These are phyloP conservation scores for Eretmocerus hayati DNA, from an alignment of 2,888 invertebrate species.

Conservation along the genomic window DNA sequence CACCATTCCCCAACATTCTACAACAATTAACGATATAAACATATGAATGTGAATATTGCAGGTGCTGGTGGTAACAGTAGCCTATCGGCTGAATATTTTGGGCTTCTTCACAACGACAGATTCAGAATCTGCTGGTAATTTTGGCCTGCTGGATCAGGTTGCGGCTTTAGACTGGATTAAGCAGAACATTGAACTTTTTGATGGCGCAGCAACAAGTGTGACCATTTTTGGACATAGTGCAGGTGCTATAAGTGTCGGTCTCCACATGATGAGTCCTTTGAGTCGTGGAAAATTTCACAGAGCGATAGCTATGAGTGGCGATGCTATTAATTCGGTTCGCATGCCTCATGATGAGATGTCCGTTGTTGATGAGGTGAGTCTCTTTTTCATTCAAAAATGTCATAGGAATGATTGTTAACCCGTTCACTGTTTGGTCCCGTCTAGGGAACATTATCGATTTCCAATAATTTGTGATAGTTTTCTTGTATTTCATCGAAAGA, in stretches of 20 bases:
- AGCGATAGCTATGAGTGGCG: conserved; percentile 78
- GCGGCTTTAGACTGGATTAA: conserved; percentile 74
- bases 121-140: conserved; percentile 71
- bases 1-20: too few species aligned
- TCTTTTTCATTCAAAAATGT: too few species aligned
- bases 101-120: conserved; percentile 79
- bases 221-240: conserved; percentile 75
- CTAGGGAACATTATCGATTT: too few species aligned
- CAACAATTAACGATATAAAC: too few species aligned
- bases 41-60: too few species aligned
- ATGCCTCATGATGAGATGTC: conserved; percentile 57
- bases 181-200: conserved; percentile 66
- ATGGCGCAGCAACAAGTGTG: conserved; percentile 68
- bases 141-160: conserved; percentile 73
- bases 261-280: conserved; percentile 59
- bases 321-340: conserved; percentile 59
- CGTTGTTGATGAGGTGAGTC: conserved; percentile 50
- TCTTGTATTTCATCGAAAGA: too few species aligned
- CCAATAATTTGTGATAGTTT: too few species aligned
- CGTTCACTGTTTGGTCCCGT: too few species aligned
- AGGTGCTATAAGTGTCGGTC: conserved; percentile 70
- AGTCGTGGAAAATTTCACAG: conserved; percentile 59
- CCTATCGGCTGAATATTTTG: conserved; percentile 73
- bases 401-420: too few species aligned
- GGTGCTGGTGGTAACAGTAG: conserved; percentile 71